Base-by-base conservation (phyloP, 2,888 invertebrate genomes). In the Hirtodrosophila duncani region DNA sequence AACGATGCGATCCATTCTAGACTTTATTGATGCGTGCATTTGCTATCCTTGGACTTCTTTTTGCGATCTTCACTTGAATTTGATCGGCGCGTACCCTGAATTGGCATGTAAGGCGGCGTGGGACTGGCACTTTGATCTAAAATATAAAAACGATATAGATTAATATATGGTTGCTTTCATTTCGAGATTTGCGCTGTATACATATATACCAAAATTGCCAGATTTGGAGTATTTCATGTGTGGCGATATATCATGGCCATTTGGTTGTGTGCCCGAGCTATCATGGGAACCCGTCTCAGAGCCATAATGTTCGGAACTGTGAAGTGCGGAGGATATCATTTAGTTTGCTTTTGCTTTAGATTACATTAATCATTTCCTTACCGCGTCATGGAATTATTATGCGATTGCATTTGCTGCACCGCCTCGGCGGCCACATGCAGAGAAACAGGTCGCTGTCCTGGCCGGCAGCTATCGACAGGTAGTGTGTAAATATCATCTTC, bases 41-140 rank as follows among this genome's bases (percentile, higher is more conserved):
- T 88, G 68, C 91, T 88, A 67, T 91, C 91, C 85, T 90, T 89
- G 42, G 88, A 87, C 50, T 88, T 88, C 70, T 87, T 87, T 57
- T 89, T 89, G 67, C 90, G 89, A 57, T 90, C 89, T 78, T 92
- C 91, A 71, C 91, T 90, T 52, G 89, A 88, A 55, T 91, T 90
- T n/a, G 91, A 88, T 67, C 92, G 88, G 53, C 92, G 88, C 72
- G 93, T 92, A 34, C 93, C 93, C 84, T 92, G 93, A 75, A 93
- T 92, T 34, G 93, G 93, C 92, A 93, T 92, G 80, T 93, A 93
- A 44, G 92, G 92, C 4, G 92, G 91, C 27, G 89, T 89, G 29
- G 89, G 88, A 63, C 88, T 88, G 30, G 88, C 88, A 64, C 69
- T 83, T 63, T 88, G 87, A 67, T 91, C 91, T 77, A 43, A 9